Evolutionary conservation across 2,113 vertebrate genomes (phyloP), one percentile per base, ranked within the genome.

Genomic region (Centropristis striata): DNA sequence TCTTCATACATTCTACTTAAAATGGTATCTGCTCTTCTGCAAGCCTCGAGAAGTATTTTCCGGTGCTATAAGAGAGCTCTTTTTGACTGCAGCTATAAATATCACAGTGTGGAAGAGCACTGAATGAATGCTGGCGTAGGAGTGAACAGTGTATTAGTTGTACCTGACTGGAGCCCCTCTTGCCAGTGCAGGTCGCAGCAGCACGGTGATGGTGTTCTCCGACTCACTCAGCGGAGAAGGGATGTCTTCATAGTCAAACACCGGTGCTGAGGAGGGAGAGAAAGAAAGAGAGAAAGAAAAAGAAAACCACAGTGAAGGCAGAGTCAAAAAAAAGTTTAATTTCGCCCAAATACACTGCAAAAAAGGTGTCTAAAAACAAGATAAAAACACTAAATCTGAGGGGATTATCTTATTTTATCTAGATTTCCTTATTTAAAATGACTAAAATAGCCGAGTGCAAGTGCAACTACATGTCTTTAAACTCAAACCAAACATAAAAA

Each of bases 151-250:
- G 65, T 63, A 27, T 78, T 21, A 37, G 69, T 32, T 54, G 61
- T 93, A 99, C 98, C 98, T 99, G 95, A 99, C 96, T 63, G 98
- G 97, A 49, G 98, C 97, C 4, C 97, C 98, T 6, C 97, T 95
- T 65, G 96, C 97, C 90, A 97, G 95, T 0, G 98, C 98, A 0
- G 98, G 97, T 83, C 96, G 96, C 92, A 99, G 94, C 63, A 98
- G 94, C 68, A 99, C 97, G 0, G 98, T 99, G 93, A 98, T 98
- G 88, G 97, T 99, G 87, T 94, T 97, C 92, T 99, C 97, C 0
- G 98, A 97, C 90, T 99, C 98, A 0, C 96, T 94, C 89, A 99
- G 93, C 0, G 97, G 96, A 0, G 97, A 95, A 0, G 97, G 97
- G 89, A 97, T 94, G 90, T 98, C 97, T 15, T 97, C 96, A 0